Evolutionary conservation across 2,888 invertebrate genomes (phyloP).

Genomic region (Venusia cambrica): DNA sequence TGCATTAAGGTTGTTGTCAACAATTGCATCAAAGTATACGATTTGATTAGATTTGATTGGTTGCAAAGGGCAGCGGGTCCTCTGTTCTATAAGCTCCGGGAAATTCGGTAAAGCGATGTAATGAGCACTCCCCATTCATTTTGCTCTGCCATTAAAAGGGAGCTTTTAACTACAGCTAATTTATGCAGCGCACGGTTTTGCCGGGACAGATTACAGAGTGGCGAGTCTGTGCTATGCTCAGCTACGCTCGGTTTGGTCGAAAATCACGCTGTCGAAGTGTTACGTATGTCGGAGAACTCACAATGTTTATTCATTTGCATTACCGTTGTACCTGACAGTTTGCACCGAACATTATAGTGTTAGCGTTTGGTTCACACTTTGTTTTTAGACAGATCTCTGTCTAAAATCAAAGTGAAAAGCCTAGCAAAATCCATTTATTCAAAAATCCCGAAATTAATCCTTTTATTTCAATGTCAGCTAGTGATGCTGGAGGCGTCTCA

Average conservation of each 20-base stretch:
- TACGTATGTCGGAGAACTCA: slow-evolving; percentile 51
- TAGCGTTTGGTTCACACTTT: slow-evolving; percentile 3
- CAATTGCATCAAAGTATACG: slow-evolving; percentile 34
- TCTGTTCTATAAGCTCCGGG: slow-evolving; percentile 47
- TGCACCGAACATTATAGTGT: slow-evolving; percentile 1
- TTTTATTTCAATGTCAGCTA: too few species aligned
- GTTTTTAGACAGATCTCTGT: too few species aligned
- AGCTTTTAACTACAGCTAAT: slow-evolving; percentile 76
- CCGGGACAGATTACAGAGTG: slow-evolving; percentile 74
- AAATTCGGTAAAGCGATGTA: slow-evolving; percentile 44
- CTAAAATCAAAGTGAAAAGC: too few species aligned
- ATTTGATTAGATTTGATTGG: slow-evolving; percentile 62
- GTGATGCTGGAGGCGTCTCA: too few species aligned
- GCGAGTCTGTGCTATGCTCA: slow-evolving; percentile 51
- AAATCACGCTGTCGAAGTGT: slow-evolving; percentile 60
- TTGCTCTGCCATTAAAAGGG: slow-evolving; percentile 71
- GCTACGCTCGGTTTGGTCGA: slow-evolving; percentile 47
- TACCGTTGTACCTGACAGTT: slow-evolving; percentile 13
- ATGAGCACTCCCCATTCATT: slow-evolving; percentile 65
- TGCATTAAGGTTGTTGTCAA: slow-evolving; percentile 42
- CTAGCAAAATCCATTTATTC: too few species aligned
- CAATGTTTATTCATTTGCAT: slow-evolving; percentile 49
- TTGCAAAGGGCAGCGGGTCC: slow-evolving; percentile 45
- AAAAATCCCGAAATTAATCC: too few species aligned
- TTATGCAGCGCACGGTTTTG: slow-evolving; percentile 71